A percentile compares a stretch with the other conserved stretches of the same genome.
Evolutionary conservation across 2,113 vertebrate species (phyloP).

Genomic region (Phylloscopus trochilus): DNA sequence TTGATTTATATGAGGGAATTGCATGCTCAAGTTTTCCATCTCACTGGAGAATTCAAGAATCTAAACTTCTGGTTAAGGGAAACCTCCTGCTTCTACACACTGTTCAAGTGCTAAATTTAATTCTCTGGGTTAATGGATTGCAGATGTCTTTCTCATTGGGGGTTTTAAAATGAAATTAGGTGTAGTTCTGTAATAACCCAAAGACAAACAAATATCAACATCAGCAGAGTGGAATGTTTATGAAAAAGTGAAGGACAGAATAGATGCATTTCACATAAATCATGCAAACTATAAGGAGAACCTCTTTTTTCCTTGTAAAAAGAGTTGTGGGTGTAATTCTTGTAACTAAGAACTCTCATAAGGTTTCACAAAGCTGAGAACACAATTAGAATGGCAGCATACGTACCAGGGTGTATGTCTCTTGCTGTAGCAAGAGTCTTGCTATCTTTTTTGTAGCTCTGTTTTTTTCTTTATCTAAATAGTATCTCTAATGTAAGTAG

Average conservation of each 20-base stretch:
- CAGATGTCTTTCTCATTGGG: slow-evolving; percentile 64
- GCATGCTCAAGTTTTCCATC: slow-evolving; percentile 51
- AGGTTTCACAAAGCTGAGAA: background rate
- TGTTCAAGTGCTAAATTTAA: slow-evolving; percentile 68
- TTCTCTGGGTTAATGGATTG: slow-evolving; percentile 63
- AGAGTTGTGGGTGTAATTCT: background rate
- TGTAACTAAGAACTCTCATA: background rate
- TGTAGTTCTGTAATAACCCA: slow-evolving; percentile 55
- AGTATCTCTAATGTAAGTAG: background rate
- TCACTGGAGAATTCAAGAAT: slow-evolving; percentile 67
- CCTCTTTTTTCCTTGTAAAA: background rate
- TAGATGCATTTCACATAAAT: slow-evolving; percentile 6
- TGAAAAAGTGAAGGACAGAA: slow-evolving; percentile 16
- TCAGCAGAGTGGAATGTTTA: slow-evolving; percentile 48
- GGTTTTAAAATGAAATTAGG: slow-evolving; percentile 65
- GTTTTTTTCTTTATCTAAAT: background rate
- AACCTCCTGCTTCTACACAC: slow-evolving; percentile 54
- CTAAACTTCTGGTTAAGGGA: slow-evolving; percentile 62
- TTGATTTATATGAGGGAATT: slow-evolving; percentile 55
- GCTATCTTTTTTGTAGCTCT: background rate
- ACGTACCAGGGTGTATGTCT: background rate
- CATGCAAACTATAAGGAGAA: background rate
- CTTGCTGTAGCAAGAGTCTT: no score
- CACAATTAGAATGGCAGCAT: background rate
- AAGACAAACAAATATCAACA: slow-evolving; percentile 58